These are phyloP conservation scores for Aphelenchoides bicaudatus DNA, from an alignment of 2,888 invertebrate species.

Conservation along the genomic window DNA sequence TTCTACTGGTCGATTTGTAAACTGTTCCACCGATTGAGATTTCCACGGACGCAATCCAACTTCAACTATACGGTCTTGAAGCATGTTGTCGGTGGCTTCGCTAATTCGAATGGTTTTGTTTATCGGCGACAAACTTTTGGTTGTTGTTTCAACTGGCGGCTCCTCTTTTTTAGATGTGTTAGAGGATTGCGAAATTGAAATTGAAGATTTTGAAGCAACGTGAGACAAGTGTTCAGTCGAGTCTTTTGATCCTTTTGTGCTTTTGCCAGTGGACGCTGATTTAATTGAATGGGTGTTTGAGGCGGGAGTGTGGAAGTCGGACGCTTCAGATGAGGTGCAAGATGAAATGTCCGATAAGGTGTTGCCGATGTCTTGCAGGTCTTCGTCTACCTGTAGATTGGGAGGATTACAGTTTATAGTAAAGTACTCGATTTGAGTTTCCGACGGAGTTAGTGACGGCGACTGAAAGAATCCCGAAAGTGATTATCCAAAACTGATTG, in stretches of 20 bases:
- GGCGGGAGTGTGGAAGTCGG: too few relatives aligned
- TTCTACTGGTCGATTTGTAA: neutral
- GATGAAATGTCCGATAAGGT: constrained; percentile 13
- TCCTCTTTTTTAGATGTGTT: too few relatives aligned
- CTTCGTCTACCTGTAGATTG: neutral
- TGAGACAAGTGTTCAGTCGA: neutral
- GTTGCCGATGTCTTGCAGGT: neutral
- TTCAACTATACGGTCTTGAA: neutral
- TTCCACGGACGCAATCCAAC: neutral
- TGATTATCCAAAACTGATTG: neutral
- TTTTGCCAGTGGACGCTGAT: too few relatives aligned
- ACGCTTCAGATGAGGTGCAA: neutral
- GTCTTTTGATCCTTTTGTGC: neutral
- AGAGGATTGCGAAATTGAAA: too few relatives aligned
- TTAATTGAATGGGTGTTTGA: too few relatives aligned
- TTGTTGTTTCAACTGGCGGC: too few relatives aligned
- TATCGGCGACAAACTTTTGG: constrained; percentile 2
- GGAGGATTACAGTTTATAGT: neutral
- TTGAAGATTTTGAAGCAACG: neutral
- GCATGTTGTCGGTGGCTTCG: neutral
- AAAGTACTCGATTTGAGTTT: constrained; percentile 4
- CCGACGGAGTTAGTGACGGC: too few relatives aligned
- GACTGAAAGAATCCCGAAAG: constrained; percentile 1
- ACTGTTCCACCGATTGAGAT: constrained; percentile 11
- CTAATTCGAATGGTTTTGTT: neutral